phyloP scores from a whole-genome alignment of 2,113 vertebrate species.

The Dasyurus viverrinus region DNA sequence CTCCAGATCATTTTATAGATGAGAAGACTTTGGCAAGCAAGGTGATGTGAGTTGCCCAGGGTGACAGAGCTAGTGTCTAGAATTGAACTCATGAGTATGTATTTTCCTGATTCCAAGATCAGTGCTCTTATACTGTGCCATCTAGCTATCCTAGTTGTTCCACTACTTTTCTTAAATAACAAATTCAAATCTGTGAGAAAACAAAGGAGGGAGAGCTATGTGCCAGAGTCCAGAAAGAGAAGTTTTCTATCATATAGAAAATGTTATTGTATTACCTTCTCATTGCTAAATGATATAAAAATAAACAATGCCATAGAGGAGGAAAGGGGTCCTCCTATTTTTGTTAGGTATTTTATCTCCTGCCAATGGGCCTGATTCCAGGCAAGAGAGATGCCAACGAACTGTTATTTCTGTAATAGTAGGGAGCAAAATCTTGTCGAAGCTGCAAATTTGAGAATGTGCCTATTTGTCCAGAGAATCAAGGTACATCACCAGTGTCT shows the following conservation, averaged over 20 bases:
- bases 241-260: not conserved
- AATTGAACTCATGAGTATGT: too few species aligned
- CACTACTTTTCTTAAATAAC: not conserved
- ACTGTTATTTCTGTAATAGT: not conserved
- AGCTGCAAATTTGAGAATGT: not conserved
- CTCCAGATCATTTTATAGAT: too few species aligned
- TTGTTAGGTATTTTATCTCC: not conserved
- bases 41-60: too few species aligned
- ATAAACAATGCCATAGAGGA: not conserved
- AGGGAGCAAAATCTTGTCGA: not conserved
- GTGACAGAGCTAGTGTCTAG: too few species aligned
- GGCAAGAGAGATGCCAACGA: not conserved
- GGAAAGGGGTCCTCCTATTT: not conserved
- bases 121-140: too few species aligned
- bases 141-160: too few species aligned
- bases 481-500: not conserved
- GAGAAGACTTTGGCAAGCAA: too few species aligned
- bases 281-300: not conserved
- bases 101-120: too few species aligned
- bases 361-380: not conserved
- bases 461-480: not conserved
- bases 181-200: not conserved
- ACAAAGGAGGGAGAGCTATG: not conserved
- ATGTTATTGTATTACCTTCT: not conserved
- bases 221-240: not conserved